Conservation (phyloP, 2,888 invertebrate species). For the Noctua comes region DNA sequence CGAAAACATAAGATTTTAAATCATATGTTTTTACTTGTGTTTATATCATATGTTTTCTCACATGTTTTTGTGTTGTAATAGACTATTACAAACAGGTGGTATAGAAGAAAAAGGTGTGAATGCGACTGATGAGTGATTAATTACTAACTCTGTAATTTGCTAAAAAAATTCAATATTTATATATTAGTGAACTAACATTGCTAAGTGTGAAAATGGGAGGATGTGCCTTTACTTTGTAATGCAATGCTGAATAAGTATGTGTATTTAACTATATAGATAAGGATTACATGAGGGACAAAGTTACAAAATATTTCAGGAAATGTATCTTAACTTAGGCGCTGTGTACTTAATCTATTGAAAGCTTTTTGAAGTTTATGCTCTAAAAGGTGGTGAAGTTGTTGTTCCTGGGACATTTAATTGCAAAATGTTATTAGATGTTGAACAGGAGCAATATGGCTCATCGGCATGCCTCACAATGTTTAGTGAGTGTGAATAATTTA, state of each 20-base stretch:
- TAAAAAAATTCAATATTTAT: conserved; percentile 8
- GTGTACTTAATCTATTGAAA: background rate
- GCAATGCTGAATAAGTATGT: background rate
- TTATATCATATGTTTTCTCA: background rate
- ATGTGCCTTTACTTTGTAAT: conserved; percentile 32
- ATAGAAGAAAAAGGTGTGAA: background rate
- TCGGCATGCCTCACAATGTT: background rate
- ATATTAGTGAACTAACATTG: conserved; percentile 9
- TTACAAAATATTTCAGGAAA: conserved; percentile 1
- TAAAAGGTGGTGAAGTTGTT: background rate
- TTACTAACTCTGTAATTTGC: conserved; percentile 21
- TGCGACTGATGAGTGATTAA: conserved; percentile 20
- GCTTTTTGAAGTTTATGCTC: background rate
- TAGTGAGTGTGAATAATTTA: background rate
- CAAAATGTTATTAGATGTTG: background rate
- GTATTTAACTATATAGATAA: background rate
- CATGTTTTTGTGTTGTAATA: background rate
- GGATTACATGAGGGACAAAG: background rate
- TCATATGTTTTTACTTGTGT: background rate
- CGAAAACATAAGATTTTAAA: background rate
- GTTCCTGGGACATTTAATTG: background rate
- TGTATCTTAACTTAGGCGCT: background rate
- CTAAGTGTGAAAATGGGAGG: conserved; percentile 12
- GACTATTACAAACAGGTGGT: background rate
- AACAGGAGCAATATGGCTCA: background rate